phyloP scores from a whole-genome alignment of 2,888 invertebrate genomes.

The Anthoptus insignis region DNA sequence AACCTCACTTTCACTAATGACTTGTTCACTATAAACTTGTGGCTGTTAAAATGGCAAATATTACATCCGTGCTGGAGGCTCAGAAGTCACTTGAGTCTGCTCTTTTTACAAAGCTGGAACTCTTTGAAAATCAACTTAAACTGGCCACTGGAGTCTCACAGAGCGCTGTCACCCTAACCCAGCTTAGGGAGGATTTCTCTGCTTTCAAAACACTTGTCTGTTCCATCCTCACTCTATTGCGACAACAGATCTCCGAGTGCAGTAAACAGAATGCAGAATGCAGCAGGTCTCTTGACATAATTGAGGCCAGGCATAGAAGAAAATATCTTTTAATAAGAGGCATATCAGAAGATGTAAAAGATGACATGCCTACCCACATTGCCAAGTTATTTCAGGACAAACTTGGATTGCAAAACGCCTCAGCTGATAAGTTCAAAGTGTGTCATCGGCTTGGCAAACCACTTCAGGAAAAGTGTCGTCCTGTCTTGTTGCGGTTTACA shows the following conservation, averaged over 20 bases:
- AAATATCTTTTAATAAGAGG: background rate
- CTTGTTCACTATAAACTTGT: too few species aligned
- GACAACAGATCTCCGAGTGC: background rate
- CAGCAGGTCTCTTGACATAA: background rate
- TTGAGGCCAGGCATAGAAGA: background rate
- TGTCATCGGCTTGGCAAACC: slow-evolving; percentile 5
- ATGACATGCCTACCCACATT: background rate
- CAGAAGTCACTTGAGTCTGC: too few species aligned
- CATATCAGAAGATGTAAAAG: background rate
- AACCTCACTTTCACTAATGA: too few species aligned
- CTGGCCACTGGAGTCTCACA: too few species aligned
- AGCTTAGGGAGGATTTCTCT: too few species aligned
- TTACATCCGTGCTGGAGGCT: too few species aligned
- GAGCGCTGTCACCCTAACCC: too few species aligned
- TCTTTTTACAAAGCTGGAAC: too few species aligned
- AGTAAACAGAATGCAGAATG: too few species aligned
- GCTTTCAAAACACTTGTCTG: background rate
- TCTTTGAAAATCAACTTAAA: too few species aligned
- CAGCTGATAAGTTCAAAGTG: background rate
- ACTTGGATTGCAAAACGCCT: background rate
- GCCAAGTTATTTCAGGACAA: background rate
- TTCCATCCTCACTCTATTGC: background rate
- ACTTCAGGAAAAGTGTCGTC: background rate
- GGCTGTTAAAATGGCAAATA: too few species aligned
- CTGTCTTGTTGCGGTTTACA: background rate